Conservation (phyloP, 2,888 invertebrate species). For the Andrena haemorrhoa region DNA sequence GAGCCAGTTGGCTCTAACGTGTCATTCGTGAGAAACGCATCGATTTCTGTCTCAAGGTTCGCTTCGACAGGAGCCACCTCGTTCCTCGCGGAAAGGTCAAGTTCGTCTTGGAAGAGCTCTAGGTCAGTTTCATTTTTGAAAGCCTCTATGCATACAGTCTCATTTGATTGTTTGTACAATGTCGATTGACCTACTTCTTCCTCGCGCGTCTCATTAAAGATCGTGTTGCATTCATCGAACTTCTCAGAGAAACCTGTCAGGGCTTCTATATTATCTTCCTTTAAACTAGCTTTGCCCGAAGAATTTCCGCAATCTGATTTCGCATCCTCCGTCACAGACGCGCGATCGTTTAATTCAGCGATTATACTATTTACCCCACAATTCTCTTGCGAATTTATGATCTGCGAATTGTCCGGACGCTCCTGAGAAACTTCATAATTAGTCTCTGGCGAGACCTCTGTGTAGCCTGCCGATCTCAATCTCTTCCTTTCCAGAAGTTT, state of each 20-base stretch:
- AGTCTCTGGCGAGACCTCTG: background rate
- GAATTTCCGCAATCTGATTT: background rate
- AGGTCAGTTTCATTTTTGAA: background rate
- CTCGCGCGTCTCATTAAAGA: background rate
- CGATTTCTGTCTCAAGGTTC: slow-evolving; percentile 18
- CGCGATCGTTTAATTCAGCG: background rate
- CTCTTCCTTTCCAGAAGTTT: slow-evolving; percentile 8
- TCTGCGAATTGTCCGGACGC: background rate
- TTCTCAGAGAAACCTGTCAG: background rate
- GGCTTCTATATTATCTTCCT: too few relatives aligned
- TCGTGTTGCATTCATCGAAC: background rate
- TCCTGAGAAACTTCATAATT: background rate
- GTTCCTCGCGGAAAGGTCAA: background rate
- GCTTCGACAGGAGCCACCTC: background rate
- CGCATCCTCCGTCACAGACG: background rate
- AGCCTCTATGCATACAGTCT: background rate
- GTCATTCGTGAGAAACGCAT: background rate
- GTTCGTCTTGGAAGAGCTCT: background rate
- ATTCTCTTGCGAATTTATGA: background rate
- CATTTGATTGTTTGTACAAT: background rate
- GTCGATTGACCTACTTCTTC: background rate
- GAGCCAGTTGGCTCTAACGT: slow-evolving; percentile 35
- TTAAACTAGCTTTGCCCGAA: too few relatives aligned
- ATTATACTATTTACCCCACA: background rate
- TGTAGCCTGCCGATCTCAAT: background rate